These are phyloP conservation scores for Raja brachyura DNA, from an alignment of 2,113 vertebrate genomes.

Conservation along the genomic window DNA sequence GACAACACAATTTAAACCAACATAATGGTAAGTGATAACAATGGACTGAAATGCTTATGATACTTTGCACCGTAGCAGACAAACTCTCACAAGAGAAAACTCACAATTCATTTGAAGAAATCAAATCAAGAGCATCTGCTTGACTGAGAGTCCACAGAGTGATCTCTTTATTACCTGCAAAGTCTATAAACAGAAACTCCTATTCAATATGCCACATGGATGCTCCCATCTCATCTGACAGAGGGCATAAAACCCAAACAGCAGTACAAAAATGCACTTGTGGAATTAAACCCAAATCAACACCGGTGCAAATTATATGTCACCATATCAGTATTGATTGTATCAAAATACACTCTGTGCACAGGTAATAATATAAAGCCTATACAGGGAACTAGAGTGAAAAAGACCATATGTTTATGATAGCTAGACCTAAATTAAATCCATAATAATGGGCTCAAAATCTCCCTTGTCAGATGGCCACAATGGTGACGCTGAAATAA, in stretches of 20 bases:
- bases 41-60: conserved; percentile 17
- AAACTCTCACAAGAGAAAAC: conserved; percentile 1
- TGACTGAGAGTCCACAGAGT: background rate
- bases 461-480: background rate
- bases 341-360: background rate
- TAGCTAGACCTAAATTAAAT: background rate
- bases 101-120: conserved; percentile 36
- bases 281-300: background rate
- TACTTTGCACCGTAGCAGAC: background rate
- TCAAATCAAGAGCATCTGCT: conserved; percentile 30
- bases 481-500: background rate
- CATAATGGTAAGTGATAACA: conserved; percentile 13
- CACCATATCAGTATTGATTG: background rate
- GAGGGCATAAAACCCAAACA: background rate
- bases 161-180: conserved; percentile 33
- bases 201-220: background rate
- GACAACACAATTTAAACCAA: conserved; percentile 24
- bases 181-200: background rate
- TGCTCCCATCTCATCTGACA: background rate
- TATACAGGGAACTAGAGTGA: background rate
- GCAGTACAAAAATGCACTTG: background rate
- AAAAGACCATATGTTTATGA: background rate
- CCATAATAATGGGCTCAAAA: background rate
- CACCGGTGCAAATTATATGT: background rate
- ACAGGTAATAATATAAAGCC: background rate